Evolutionary conservation across 2,888 invertebrate genomes (phyloP).

Genomic region (Sesia bembeciformis): DNA sequence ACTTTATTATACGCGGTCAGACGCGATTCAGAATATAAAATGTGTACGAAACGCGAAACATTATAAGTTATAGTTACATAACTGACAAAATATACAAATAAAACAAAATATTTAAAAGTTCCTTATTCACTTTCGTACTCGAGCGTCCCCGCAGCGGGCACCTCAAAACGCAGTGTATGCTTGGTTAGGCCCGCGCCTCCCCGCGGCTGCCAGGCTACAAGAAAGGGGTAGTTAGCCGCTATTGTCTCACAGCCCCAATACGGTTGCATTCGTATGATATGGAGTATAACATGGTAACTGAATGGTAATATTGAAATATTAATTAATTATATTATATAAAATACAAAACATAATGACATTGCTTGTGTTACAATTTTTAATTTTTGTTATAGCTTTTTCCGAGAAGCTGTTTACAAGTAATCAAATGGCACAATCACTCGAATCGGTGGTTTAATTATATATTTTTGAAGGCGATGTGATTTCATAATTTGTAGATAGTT

Average conservation of each 20-base stretch:
- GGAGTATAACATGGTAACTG: slow-evolving; percentile 30
- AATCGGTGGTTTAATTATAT: too few relatives aligned
- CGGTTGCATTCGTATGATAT: slow-evolving; percentile 24
- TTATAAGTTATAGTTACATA: neutral
- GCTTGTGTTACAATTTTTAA: too few relatives aligned
- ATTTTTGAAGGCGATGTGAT: too few relatives aligned
- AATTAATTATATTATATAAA: neutral
- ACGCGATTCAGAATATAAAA: too few relatives aligned
- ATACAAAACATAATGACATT: neutral
- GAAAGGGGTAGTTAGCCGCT: slow-evolving; percentile 74
- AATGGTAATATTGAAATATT: neutral
- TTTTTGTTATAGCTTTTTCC: too few relatives aligned
- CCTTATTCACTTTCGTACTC: slow-evolving; percentile 8
- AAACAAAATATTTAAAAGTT: neutral
- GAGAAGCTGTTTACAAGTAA: too few relatives aligned
- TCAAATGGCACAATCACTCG: too few relatives aligned
- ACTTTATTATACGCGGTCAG: too few relatives aligned
- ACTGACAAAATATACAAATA: neutral
- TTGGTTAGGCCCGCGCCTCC: slow-evolving; percentile 71
- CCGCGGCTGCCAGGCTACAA: slow-evolving; percentile 44
- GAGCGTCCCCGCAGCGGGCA: slow-evolving; percentile 42
- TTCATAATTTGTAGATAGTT: too few relatives aligned
- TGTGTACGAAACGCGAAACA: too few relatives aligned
- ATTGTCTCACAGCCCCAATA: slow-evolving; percentile 59
- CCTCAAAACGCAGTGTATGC: slow-evolving; percentile 65